Evolutionary conservation across 2,113 vertebrate genomes (phyloP).

Genomic region (Pomatostomus ruficeps): DNA sequence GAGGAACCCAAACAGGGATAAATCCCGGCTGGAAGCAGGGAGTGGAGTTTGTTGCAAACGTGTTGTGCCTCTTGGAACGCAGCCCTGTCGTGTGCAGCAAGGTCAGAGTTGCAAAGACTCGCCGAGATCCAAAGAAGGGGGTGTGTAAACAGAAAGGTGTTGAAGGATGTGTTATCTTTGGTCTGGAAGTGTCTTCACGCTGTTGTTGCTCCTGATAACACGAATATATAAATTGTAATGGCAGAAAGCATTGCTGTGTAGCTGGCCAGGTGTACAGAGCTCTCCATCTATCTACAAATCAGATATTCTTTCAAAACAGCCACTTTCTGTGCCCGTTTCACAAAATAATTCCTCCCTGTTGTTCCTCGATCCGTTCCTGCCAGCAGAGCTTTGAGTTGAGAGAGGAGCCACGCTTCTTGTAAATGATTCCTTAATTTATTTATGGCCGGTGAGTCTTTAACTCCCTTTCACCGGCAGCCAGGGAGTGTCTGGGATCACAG

Average conservation of each 20-base stretch:
- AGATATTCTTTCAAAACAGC: not conserved
- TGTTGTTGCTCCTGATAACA: not conserved
- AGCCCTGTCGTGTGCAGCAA: not conserved
- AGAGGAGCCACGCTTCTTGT: not conserved
- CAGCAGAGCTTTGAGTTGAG: not conserved
- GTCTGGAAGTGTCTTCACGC: not conserved
- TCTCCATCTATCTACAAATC: not conserved
- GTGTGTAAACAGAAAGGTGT: not conserved
- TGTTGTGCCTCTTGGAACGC: not conserved
- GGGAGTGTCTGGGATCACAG: rapidly evolving
- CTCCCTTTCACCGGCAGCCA: not conserved
- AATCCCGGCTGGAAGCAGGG: not conserved
- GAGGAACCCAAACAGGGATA: not conserved
- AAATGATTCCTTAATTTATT: not conserved
- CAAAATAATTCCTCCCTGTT: not conserved
- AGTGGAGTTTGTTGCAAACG: not conserved
- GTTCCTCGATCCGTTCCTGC: rapidly evolving
- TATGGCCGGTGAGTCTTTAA: not conserved
- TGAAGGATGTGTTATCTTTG: not conserved
- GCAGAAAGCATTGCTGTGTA: not conserved
- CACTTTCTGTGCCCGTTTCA: not conserved
- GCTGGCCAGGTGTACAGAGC: not conserved
- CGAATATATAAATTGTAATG: not conserved
- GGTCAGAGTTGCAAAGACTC: not conserved
- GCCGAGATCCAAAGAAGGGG: not conserved